These are phyloP conservation scores for Barypeithes pellucidus DNA, from an alignment of 2,888 invertebrate genomes.

Conservation along the genomic window DNA sequence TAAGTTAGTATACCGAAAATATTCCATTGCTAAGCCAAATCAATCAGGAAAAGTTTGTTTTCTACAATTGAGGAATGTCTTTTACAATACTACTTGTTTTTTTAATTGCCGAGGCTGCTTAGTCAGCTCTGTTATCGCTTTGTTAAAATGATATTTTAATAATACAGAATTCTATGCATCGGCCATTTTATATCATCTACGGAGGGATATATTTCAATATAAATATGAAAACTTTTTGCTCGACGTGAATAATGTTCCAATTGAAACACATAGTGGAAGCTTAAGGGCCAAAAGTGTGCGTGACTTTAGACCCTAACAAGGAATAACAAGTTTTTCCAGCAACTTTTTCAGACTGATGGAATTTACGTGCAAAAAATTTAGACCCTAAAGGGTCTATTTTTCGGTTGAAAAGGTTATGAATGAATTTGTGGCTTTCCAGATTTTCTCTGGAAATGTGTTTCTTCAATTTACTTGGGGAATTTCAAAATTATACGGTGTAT, in stretches of 20 bases:
- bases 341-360: constrained; percentile 40
- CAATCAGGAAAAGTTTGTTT: no score
- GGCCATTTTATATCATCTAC: not conserved
- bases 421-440: constrained; percentile 17
- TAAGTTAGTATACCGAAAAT: no score
- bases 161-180: not conserved
- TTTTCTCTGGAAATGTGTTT: constrained; percentile 17
- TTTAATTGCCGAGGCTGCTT: no score
- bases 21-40: no score
- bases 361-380: constrained; percentile 40
- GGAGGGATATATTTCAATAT: constrained; percentile 9
- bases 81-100: no score
- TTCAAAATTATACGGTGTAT: no score
- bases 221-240: constrained; percentile 21
- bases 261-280: constrained; percentile 34
- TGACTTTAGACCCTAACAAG: constrained; percentile 45
- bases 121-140: no score
- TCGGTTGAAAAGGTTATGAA: constrained; percentile 17
- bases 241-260: constrained; percentile 39
- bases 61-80: no score
- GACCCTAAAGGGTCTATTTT: constrained; percentile 23
- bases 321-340: constrained; percentile 40
- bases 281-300: constrained; percentile 39
- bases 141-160: no score
- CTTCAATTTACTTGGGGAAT: not conserved